A percentile compares a stretch with the other conserved stretches of the same genome.
These are phyloP conservation scores for Lasiommata megera DNA, from an alignment of 2,888 invertebrate species.

Conservation along the genomic window DNA sequence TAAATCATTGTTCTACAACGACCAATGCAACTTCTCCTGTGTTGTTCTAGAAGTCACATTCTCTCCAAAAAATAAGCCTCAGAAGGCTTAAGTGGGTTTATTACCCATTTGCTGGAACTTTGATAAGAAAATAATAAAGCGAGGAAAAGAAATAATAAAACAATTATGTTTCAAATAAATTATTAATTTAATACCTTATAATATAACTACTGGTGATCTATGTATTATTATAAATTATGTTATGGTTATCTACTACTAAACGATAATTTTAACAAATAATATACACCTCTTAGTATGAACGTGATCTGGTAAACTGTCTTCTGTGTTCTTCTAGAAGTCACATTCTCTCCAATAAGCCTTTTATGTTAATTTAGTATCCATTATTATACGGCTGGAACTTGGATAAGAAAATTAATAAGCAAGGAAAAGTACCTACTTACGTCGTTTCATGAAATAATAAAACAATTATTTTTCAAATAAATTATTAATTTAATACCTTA, in stretches of 20 bases:
- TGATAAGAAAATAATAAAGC: not conserved
- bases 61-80: constrained; percentile 43
- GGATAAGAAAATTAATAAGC: not conserved
- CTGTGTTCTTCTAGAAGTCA: constrained; percentile 42
- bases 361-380: too few species aligned
- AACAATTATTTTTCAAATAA: not conserved
- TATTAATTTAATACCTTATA: not conserved
- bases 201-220: too few species aligned
- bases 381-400: too few species aligned
- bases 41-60: constrained; percentile 41
- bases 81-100: too few species aligned
- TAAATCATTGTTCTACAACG: constrained; percentile 44
- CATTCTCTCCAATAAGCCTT: constrained; percentile 43
- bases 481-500: not conserved
- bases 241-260: too few species aligned
- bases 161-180: not conserved
- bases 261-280: too few species aligned
- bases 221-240: too few species aligned
- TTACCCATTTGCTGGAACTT: too few species aligned
- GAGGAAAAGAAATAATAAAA: not conserved
- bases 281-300: too few species aligned
- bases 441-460: not conserved
- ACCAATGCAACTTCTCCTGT: constrained; percentile 53
- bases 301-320: too few species aligned
- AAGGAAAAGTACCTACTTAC: not conserved